A percentile compares a stretch with the other conserved stretches of the same genome.
These are phyloP conservation scores for Epistrophe grossulariae DNA, from an alignment of 2,888 invertebrate species.

Conservation along the genomic window DNA sequence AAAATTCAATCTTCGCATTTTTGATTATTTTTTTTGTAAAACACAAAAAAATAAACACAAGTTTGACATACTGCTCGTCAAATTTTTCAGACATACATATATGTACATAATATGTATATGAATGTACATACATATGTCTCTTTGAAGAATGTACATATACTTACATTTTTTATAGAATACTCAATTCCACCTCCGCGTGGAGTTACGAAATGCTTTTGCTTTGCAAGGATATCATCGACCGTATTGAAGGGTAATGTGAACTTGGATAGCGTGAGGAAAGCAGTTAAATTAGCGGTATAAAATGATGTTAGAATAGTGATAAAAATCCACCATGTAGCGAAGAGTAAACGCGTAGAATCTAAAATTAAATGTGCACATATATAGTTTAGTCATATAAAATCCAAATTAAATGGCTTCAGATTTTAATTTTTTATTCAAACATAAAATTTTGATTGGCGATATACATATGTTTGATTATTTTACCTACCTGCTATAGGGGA, in stretches of 20 bases:
- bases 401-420: conserved; percentile 25
- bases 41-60: background rate
- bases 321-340: conserved; percentile 97
- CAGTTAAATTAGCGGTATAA: conserved; percentile 95
- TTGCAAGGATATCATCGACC: conserved; percentile 87
- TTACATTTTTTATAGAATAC: conserved; percentile 87
- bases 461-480: conserved; percentile 69
- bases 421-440: conserved; percentile 37
- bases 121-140: background rate
- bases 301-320: conserved; percentile 94
- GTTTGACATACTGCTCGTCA: background rate
- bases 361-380: conserved; percentile 80
- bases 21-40: background rate
- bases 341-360: conserved; percentile 93
- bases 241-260: conserved; percentile 92
- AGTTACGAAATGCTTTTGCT: conserved; percentile 89
- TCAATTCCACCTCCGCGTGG: conserved; percentile 89
- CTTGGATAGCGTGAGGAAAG: conserved; percentile 93
- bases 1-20: conserved; percentile 4
- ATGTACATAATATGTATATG: no score
- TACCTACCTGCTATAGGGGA: conserved; percentile 92
- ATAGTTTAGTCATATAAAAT: background rate
- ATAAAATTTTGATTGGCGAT: conserved; percentile 14
- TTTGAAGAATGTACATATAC: conserved; percentile 78
- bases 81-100: background rate